Base-by-base conservation (phyloP, 2,888 invertebrate genomes). In the Trichopoda pennipes region DNA sequence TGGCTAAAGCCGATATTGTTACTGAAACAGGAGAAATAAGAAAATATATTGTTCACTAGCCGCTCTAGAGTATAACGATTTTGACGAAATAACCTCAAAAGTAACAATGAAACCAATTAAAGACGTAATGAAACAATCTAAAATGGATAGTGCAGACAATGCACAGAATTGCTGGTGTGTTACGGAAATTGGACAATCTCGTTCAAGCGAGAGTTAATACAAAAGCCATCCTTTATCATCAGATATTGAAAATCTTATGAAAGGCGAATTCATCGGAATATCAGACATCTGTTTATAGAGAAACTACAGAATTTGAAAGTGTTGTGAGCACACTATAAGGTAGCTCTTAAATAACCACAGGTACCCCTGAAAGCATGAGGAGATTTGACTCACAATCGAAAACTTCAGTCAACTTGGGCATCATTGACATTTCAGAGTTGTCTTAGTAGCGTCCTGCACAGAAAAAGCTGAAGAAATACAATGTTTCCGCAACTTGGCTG, bases 381-480 rank as follows among this genome's bases (percentile, higher is more conserved):
- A 97, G 97, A 79, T 92, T 97, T 55, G 96, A 97, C 88, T 97
- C 97, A 0, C 89, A 89, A 23, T 89, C 89, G 2, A 95, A 97
- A 90, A 96, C 96, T 84, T 97, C 97, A 0, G 97, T 96, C 19
- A 95, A 97, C 90, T 92, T 97, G 76, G 97, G 95, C 0, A 97
- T 97, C 88, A 94, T 97, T 83, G 97, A 97, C 91, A 94, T 97
- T 47, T 98, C 98, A 42, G 98, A 98, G 90, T 93, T 95, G 32
- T 98, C 98, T 91, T 99, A 10, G 95, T 99, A 12, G 97, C 98
- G 16, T 98, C 98, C 2, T 95, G 96, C 10, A 94, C 95, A 88
- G 97, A 97, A 58, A 90, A 90, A 70, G 86, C 87, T 2, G 91
- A 92, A 16, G 93, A 93, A 88, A 91, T 93, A 85, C 92, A 92